Percentiles rank a stretch among this genome's conserved stretches.
These are phyloP conservation scores for Dromococcyx pavoninus DNA, from an alignment of 2,797 vertebrate species.

Conservation along the genomic window DNA sequence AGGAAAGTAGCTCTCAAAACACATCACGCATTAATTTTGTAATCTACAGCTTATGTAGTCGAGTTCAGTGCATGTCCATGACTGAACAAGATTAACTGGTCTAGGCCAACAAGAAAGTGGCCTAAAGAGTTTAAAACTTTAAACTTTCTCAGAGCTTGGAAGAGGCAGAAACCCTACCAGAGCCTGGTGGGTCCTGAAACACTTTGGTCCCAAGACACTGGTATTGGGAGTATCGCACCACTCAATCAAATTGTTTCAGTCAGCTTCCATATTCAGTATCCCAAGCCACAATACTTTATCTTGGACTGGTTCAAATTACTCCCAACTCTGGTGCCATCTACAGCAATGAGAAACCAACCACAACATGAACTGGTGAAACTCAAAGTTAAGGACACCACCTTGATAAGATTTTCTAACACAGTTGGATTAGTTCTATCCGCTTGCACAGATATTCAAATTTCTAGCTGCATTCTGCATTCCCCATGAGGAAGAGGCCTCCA, in stretches of 20 bases:
- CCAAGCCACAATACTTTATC: neutral
- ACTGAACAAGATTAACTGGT: neutral
- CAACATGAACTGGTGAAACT: neutral
- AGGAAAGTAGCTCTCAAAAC: neutral
- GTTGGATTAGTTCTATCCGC: neutral
- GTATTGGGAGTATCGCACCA: accelerated
- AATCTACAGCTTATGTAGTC: neutral
- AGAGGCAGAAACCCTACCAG: neutral
- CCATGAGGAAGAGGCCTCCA: neutral
- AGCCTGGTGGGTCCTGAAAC: neutral
- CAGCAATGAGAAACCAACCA: neutral
- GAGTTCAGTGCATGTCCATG: neutral
- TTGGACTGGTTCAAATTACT: neutral
- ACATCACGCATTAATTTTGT: neutral
- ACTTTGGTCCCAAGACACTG: neutral
- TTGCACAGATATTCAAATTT: neutral
- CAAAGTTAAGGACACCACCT: neutral
- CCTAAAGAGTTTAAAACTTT: neutral
- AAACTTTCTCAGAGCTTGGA: neutral
- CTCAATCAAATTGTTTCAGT: neutral
- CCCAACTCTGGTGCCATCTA: neutral
- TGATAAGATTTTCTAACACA: neutral
- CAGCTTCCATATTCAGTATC: neutral
- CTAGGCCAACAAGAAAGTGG: neutral
- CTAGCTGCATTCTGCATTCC: neutral